These are phyloP conservation scores for Embiotoca jacksoni DNA, from an alignment of 2,113 vertebrate genomes.

Conservation along the genomic window DNA sequence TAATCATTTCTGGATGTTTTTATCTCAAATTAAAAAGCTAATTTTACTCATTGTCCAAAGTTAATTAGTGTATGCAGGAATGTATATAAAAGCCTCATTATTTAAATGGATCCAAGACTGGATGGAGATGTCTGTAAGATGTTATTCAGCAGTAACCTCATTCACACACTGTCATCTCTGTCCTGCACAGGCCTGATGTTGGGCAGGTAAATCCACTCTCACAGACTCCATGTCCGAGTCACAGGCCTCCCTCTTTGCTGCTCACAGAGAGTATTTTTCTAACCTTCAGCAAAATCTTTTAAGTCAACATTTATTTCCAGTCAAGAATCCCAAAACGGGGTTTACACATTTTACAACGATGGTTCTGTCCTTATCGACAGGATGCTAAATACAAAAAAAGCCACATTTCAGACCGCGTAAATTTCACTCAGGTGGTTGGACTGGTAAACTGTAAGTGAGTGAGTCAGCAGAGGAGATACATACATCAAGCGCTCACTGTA, in stretches of 20 bases:
- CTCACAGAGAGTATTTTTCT: constrained; percentile 71
- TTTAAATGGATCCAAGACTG: neutral
- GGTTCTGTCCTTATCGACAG: constrained; percentile 68
- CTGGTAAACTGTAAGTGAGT: too few species aligned
- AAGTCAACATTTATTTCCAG: constrained; percentile 79
- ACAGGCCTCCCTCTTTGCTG: constrained; percentile 67
- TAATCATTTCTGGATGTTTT: neutral
- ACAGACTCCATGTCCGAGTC: constrained; percentile 31
- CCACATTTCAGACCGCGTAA: constrained; percentile 26
- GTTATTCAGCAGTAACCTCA: constrained; percentile 47
- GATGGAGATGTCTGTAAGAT: constrained; percentile 50
- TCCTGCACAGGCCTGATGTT: constrained; percentile 22
- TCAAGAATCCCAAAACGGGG: constrained; percentile 45
- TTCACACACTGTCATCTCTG: constrained; percentile 66
- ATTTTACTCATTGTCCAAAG: constrained; percentile 5
- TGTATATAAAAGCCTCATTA: constrained; percentile 27
- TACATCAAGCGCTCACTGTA: too few species aligned
- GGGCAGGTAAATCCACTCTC: constrained; percentile 56
- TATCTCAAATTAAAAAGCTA: constrained; percentile 11
- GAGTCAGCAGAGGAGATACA: too few species aligned
- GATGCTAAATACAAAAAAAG: constrained; percentile 48
- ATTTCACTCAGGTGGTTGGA: too few species aligned
- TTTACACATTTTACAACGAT: constrained; percentile 65
- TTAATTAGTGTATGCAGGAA: constrained; percentile 12
- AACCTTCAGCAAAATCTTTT: constrained; percentile 71